Evolutionary conservation across 2,888 invertebrate genomes (phyloP), one percentile per base, ranked within the genome.

Genomic region (Lasioglossum pauxillum): DNA sequence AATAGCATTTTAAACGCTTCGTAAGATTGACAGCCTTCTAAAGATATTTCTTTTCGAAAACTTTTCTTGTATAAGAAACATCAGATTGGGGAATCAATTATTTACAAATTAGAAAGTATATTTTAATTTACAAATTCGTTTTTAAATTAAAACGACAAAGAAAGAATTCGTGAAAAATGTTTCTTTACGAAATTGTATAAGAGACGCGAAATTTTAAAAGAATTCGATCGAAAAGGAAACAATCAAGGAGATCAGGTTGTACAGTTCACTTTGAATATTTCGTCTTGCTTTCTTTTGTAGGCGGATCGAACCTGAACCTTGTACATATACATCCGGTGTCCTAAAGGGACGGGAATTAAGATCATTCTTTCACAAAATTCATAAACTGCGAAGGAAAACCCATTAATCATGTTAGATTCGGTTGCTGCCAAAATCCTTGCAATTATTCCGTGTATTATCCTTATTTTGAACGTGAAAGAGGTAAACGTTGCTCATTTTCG

Each of bases 1-100:
- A 67, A 83, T 75, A 73, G 79, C 46, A 85, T 85, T 57, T 79
- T 76, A 85, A 85, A 76, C 57, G 49, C 44, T 23, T 57, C 31
- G 49, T 46, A 27, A 83, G 79, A 76, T 49, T 27, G 53, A 31
- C 57, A 57, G 27, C 14, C 19, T 72, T 71, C 31, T 27, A 49
- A 38, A 71, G 14, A 78, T 14, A 46, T 78, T 19, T 49, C 49
- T 35, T 49, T 16, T 38, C 49, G 49, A 35, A 38, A n/a, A 41
- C 27, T 71, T 23, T 27, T 35, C n/a, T 38, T 64, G 16, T 64
- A 19, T 64, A 31, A 31, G 16, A 27, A 27, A 27, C 57, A 12
- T 27, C 60, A 27, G 35, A 7, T 69, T 69, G 5, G 19, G 38
- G 14, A 35, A 44, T 27, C 12, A 19, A 8, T 3, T 38, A 5